Evolutionary conservation across 64 coral and sea anemone genomes (phyloP).

Genomic region (Porites lutea): DNA sequence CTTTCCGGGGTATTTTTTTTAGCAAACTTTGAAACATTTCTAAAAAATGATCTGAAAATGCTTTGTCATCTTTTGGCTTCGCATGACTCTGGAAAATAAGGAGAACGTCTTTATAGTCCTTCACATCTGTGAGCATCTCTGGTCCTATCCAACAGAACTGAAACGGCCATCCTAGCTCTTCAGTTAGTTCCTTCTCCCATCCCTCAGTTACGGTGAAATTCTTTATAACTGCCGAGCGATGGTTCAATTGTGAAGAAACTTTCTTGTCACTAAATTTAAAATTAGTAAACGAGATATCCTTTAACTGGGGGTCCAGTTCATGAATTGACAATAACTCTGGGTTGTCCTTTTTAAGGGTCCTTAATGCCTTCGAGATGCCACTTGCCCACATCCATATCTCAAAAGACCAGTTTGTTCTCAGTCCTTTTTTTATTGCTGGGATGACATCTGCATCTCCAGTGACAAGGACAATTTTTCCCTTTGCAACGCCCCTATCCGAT

Average conservation of each 20-base stretch:
- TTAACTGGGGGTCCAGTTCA: neutral
- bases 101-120: neutral
- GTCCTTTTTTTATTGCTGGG: neutral
- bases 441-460: conserved; percentile 38
- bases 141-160: neutral
- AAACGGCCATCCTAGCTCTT: conserved; percentile 6
- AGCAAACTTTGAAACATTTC: neutral
- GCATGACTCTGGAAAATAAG: neutral
- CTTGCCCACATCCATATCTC: conserved; percentile 31
- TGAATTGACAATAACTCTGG: neutral
- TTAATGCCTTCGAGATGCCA: neutral
- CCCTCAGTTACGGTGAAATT: neutral
- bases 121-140: no score
- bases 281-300: conserved; percentile 3
- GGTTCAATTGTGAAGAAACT: neutral
- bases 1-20: neutral
- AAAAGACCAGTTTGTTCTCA: conserved; percentile 5
- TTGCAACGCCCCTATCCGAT: neutral
- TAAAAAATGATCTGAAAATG: neutral
- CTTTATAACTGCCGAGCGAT: neutral
- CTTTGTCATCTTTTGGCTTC: neutral
- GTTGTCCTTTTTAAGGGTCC: neutral
- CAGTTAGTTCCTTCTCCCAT: neutral
- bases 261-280: neutral
- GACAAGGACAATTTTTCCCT: conserved; percentile 1